phyloP scores from a whole-genome alignment of 2,797 vertebrate species.

The Phyllotis vaccarum region DNA sequence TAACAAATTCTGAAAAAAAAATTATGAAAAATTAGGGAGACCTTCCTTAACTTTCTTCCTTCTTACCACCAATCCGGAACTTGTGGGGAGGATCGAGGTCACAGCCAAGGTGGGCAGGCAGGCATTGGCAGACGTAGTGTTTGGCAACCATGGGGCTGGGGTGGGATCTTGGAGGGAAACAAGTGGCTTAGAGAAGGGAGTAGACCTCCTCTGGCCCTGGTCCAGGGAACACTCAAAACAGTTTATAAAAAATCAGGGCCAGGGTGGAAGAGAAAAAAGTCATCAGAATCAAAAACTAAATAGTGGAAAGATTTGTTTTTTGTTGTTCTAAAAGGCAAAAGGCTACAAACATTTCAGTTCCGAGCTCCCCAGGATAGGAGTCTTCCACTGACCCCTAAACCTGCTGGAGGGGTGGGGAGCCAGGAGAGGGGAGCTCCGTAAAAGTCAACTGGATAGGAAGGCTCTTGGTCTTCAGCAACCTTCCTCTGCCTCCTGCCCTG shows the following conservation, averaged over 20 bases:
- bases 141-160: conserved; percentile 67
- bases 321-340: conserved; percentile 83
- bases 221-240: conserved; percentile 31
- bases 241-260: conserved; percentile 80
- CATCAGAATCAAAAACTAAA: conserved; percentile 80
- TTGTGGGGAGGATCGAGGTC: neutral
- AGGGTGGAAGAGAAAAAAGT: conserved; percentile 70
- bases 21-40: conserved; percentile 60
- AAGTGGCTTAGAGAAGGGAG: neutral
- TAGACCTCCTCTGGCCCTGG: neutral
- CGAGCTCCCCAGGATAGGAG: conserved; percentile 70
- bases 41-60: conserved; percentile 29
- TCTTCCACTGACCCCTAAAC: conserved; percentile 62
- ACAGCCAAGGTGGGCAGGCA: neutral
- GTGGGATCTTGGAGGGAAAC: neutral
- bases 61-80: conserved; percentile 33
- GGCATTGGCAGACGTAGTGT: conserved; percentile 61
- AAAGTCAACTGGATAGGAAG: conserved; percentile 72
- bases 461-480: neutral
- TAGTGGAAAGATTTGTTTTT: conserved; percentile 77
- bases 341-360: conserved; percentile 78
- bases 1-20: conserved; percentile 53
- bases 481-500: conserved; percentile 53
- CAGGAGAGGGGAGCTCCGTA: conserved; percentile 44
- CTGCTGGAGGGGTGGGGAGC: conserved; percentile 34